phyloP scores from a whole-genome alignment of 35 echinoderm and acorn worm species.

The Nesometra sesokonis region DNA sequence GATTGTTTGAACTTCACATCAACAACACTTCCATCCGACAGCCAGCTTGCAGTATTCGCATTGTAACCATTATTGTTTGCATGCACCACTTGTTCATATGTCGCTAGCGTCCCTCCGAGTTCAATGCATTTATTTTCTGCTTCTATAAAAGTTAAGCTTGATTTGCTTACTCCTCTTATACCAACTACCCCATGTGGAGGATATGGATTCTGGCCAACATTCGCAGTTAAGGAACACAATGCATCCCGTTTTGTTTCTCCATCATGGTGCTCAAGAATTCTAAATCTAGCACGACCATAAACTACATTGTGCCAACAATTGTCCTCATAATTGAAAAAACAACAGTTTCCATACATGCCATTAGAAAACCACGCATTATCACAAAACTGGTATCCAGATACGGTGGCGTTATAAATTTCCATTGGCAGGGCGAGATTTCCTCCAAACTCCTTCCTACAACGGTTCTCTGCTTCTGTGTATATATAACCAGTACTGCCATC shows the following conservation, averaged over 20 bases:
- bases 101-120: not conserved
- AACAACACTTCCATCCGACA: not conserved
- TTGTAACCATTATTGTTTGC: not conserved
- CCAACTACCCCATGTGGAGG: not conserved
- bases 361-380: not conserved
- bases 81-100: not conserved
- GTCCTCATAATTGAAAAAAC: not conserved
- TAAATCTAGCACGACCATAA: not conserved
- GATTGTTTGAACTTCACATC: not conserved
- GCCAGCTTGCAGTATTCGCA: not conserved
- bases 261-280: not conserved
- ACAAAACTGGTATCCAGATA: not conserved
- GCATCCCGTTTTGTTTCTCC: not conserved
- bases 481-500: not conserved
- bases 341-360: not conserved
- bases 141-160: not conserved
- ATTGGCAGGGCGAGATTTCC: not conserved
- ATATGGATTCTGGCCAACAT: not conserved
- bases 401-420: not conserved
- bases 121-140: not conserved
- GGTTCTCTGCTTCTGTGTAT: not conserved
- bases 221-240: not conserved
- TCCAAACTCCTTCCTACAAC: not conserved
- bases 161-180: not conserved
- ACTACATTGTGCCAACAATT: not conserved